Conservation (phyloP, 2,113 vertebrate species). For the Odocoileus virginianus region DNA sequence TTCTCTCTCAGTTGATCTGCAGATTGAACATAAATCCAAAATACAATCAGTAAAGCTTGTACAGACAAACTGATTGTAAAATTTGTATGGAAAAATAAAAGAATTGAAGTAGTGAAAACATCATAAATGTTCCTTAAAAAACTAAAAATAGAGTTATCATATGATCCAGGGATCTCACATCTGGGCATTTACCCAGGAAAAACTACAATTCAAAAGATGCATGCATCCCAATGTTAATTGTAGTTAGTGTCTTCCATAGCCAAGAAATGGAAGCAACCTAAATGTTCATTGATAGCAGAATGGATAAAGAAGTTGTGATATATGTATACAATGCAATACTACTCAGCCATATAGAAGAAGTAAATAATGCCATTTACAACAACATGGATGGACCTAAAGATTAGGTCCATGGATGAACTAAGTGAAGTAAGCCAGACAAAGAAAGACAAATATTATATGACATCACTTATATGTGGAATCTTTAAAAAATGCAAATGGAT, state of each 20-base stretch:
- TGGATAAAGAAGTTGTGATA: background rate
- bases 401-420: background rate
- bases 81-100: background rate
- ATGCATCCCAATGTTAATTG: background rate
- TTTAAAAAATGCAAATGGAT: background rate
- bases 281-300: background rate
- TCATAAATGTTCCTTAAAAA: background rate
- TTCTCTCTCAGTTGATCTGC: background rate
- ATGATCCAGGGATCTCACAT: background rate
- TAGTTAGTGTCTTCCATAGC: background rate
- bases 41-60: background rate
- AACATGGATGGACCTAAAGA: background rate
- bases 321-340: background rate
- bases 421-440: background rate
- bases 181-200: background rate
- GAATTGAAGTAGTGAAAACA: background rate
- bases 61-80: background rate
- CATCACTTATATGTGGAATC: background rate
- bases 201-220: background rate
- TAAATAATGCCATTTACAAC: background rate
- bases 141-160: background rate
- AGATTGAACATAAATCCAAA: background rate
- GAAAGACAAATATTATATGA: background rate
- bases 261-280: background rate
- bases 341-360: background rate